Evolutionary conservation across 2,113 vertebrate species (phyloP).

Genomic region (Rhinopomastus cyanomelas): DNA sequence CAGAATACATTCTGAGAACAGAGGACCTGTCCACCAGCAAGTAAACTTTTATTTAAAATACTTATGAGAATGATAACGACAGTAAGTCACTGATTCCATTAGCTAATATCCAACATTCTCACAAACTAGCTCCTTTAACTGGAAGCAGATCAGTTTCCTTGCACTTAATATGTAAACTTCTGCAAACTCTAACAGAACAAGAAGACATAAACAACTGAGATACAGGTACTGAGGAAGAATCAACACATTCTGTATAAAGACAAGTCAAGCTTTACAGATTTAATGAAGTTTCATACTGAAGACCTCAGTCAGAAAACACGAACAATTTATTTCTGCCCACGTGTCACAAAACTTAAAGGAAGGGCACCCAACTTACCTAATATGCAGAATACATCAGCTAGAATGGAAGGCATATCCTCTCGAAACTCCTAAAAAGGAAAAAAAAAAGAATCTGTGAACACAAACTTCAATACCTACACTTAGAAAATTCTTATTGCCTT

Average conservation of each 20-base stretch:
- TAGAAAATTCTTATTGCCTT: neutral
- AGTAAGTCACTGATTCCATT: neutral
- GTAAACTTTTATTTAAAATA: neutral
- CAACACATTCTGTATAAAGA: neutral
- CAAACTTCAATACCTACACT: neutral
- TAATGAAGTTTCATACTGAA: neutral
- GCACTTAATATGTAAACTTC: neutral
- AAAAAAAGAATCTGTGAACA: neutral
- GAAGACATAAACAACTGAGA: neutral
- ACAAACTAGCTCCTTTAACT: constrained; percentile 13
- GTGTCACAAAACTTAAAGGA: neutral
- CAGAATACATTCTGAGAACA: neutral
- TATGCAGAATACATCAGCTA: constrained; percentile 98
- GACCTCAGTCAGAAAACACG: neutral
- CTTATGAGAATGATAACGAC: neutral
- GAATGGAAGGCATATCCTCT: constrained; percentile 95
- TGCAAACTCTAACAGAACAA: constrained; percentile 10
- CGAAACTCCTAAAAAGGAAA: constrained; percentile 84
- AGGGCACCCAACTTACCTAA: constrained; percentile 78
- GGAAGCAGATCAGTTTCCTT: neutral
- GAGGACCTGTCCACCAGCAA: neutral
- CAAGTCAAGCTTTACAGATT: neutral
- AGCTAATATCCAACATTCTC: neutral
- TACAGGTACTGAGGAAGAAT: neutral
- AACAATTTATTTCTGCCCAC: neutral